These are phyloP conservation scores for Reticulitermes speratus DNA, from an alignment of 1,140 invertebrate species.

Conservation along the genomic window DNA sequence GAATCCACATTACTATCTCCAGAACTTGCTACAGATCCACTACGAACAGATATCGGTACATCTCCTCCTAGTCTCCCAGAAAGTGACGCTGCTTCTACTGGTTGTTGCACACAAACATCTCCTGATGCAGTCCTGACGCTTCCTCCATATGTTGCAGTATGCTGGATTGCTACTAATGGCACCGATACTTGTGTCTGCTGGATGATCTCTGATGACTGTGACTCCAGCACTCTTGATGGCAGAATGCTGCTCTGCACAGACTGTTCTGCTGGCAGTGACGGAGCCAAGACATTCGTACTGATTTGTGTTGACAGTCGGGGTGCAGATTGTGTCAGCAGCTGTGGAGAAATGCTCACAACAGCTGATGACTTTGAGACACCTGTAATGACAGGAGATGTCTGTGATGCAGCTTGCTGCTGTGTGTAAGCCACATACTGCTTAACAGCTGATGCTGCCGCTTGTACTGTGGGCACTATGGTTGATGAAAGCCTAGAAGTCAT, in stretches of 20 bases:
- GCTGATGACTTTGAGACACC: too few relatives aligned
- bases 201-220: not conserved
- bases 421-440: not conserved
- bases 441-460: not conserved
- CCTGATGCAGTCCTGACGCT: not conserved
- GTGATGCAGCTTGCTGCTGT: not conserved
- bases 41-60: not conserved
- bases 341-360: not conserved
- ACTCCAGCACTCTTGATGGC: not conserved
- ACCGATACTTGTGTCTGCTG: not conserved
- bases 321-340: not conserved
- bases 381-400: not conserved
- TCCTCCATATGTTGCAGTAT: not conserved
- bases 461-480: not conserved
- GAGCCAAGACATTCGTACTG: not conserved
- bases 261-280: not conserved
- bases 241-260: not conserved
- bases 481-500: slow-evolving; percentile 36
- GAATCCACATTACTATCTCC: not conserved
- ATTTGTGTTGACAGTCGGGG: not conserved
- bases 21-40: not conserved
- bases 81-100: not conserved
- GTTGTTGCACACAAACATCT: not conserved
- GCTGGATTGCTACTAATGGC: not conserved
- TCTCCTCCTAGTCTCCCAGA: not conserved